Base-by-base conservation (phyloP, 1,140 invertebrate genomes). In the Drosophila ohnishii region DNA sequence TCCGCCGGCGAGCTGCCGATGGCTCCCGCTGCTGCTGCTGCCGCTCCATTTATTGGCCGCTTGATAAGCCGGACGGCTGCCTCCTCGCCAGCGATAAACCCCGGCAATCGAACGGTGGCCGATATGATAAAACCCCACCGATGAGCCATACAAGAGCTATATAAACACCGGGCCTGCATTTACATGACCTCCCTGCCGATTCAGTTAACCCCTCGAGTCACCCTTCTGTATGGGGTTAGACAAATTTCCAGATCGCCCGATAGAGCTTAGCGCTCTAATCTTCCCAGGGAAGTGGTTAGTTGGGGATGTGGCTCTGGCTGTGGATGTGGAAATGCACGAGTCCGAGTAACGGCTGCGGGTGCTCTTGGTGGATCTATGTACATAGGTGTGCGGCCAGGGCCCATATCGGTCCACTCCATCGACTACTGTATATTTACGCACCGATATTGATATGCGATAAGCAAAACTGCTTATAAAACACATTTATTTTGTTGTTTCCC, bases 391-490 rank as follows among this genome's bases (percentile, higher is more conserved):
- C 55, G 44, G 25, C 35, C 47, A 40, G 53, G 30, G 37, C n/a
- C 39, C 51, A 75, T 86, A 86, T 86, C 84, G 76, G 71, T 37
- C 39, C 63, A 71, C 70, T 70, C 81, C 81, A 88, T 88, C 84
- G 84, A 89, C 84, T 88, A 88, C 84, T 88, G 84, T 88, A 88
- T 88, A 88, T 88, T 88, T 88, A 88, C 84, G 77, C 84, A 84
- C 87, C 85, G 86, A 84, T 88, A 88, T 87, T 88, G 84, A 84
- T 88, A 84, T 84, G 84, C 79, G 83, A 87, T 88, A 88, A 88
- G 84, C 83, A 78, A 83, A 83, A 84, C 72, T 84, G 85, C 84
- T 88, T 88, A 88, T 88, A 88, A 88, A 88, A 88, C 70, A 87
- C 83, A 88, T 87, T 86, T 86, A 88, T 86, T 87, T 87, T 76